Conservation (phyloP, 2,888 invertebrate genomes). For the Aspidiotus destructor region DNA sequence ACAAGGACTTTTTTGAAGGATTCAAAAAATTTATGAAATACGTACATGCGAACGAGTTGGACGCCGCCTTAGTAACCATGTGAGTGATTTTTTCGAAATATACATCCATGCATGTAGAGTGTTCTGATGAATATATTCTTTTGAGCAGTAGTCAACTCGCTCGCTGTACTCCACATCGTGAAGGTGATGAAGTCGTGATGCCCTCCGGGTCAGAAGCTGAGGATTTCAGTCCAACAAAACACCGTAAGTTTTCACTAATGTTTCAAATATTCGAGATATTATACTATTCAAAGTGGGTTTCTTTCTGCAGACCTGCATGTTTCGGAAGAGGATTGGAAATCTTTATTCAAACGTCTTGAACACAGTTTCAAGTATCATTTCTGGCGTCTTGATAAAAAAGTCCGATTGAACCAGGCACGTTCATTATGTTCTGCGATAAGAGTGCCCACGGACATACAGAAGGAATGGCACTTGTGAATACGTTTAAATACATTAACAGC, state of each 20-base stretch:
- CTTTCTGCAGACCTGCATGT: not conserved
- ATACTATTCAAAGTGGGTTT: not conserved
- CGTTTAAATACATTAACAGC: too few relatives aligned
- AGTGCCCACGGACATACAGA: too few relatives aligned
- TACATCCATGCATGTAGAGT: not conserved
- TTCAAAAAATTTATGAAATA: too few relatives aligned
- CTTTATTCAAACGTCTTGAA: not conserved
- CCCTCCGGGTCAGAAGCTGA: not conserved
- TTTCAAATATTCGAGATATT: not conserved
- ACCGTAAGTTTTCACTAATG: not conserved
- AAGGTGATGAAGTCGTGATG: not conserved
- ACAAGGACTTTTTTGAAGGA: too few relatives aligned
- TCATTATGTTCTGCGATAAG: too few relatives aligned
- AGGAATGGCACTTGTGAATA: too few relatives aligned
- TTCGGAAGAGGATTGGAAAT: not conserved
- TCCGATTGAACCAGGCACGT: too few relatives aligned
- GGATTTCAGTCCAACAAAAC: not conserved
- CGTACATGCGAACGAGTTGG: too few relatives aligned
- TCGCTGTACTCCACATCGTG: too few relatives aligned
- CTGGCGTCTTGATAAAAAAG: too few relatives aligned
- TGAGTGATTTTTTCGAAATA: constrained; percentile 1
- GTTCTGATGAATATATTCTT: not conserved
- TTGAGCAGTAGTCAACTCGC: not conserved
- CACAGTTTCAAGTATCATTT: not conserved
- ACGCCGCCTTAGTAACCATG: not conserved